Evolutionary conservation across 2,797 vertebrate genomes (phyloP), one percentile per base, ranked within the genome.

Genomic region (Ptychobarbus kaznakovi): DNA sequence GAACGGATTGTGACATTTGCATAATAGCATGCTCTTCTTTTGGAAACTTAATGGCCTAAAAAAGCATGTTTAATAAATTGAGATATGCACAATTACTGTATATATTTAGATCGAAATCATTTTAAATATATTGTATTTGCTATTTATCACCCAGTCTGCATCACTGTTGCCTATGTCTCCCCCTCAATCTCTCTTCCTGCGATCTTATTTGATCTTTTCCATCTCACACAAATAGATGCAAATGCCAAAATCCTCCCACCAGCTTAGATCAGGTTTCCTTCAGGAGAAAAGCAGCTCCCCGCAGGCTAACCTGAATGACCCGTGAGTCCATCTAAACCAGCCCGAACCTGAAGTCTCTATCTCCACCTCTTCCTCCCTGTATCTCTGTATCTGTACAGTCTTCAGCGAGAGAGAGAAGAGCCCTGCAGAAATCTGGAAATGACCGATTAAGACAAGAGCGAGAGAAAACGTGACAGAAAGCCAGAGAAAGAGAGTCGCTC

Each of bases 401-500:
- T 35, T 44, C 18, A 44, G 22, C 8, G 61, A 35, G 25, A 66
- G 61, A 35, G 25, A 66, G 8, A 38, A 8, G 22, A 81, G 66
- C 5, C 28, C 25, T 38, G 28, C 15, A 51, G 79, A 44, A 70
- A 82, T 35, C 20, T 53, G 80, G 66, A 81, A 56, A 58, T 25
- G n/a, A 81, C 46, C 8, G 13, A 35, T 84, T 51, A 51, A 13
- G 40, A 20, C 51, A 32, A 80, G 49, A 66, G 72, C 63, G n/a
- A 65, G 5, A 35, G 32, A 35, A 76, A 38, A 38, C 35, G 51
- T 51, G 49, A 51, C 49, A 58, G 56, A 61, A 63, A 63, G n/a
- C 25, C 86, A 82, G 77, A 69, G 90, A 88, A 89, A 88, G 87
- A 89, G 89, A 89, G 28, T 82, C 74, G 83, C 80, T 85, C 49